A percentile compares a stretch with the other conserved stretches of the same genome.
Evolutionary conservation across 1,140 invertebrate species (phyloP).

Genomic region (Pseudomyrmex cubaensis): DNA sequence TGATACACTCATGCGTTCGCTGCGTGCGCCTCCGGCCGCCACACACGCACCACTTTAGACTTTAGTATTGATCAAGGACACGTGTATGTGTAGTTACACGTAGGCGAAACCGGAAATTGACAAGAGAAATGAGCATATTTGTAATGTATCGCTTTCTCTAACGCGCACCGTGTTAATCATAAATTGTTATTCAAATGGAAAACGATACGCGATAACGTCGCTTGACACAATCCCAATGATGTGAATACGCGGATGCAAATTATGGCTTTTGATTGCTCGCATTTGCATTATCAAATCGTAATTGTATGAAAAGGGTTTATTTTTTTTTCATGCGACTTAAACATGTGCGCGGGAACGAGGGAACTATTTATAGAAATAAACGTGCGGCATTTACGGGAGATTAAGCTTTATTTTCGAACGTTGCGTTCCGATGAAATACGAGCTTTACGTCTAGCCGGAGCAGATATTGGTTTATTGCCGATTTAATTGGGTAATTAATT

Average conservation of each 20-base stretch:
- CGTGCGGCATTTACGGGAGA: not conserved
- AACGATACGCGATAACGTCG: no score
- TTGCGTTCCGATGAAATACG: not conserved
- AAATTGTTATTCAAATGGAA: no score
- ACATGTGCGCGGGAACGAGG: not conserved
- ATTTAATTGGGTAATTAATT: slow-evolving; percentile 42
- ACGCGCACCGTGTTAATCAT: no score
- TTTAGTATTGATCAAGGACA: not conserved
- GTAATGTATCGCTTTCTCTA: no score
- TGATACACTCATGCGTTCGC: slow-evolving; percentile 43
- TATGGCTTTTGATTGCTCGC: not conserved
- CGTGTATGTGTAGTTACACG: not conserved
- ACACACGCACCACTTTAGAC: not conserved
- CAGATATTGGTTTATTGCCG: not conserved
- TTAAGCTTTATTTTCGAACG: not conserved
- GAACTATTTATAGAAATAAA: not conserved
- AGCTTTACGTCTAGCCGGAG: not conserved
- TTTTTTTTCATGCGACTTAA: slow-evolving; percentile 10
- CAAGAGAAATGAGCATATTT: not conserved
- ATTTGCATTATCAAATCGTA: not conserved
- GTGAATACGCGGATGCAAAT: no score
- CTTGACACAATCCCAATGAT: no score
- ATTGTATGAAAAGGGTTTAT: not conserved
- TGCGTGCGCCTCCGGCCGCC: not conserved
- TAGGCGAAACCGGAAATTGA: not conserved